Conservation (phyloP, 2,113 vertebrate genomes). For the Girardinichthys multiradiatus region DNA sequence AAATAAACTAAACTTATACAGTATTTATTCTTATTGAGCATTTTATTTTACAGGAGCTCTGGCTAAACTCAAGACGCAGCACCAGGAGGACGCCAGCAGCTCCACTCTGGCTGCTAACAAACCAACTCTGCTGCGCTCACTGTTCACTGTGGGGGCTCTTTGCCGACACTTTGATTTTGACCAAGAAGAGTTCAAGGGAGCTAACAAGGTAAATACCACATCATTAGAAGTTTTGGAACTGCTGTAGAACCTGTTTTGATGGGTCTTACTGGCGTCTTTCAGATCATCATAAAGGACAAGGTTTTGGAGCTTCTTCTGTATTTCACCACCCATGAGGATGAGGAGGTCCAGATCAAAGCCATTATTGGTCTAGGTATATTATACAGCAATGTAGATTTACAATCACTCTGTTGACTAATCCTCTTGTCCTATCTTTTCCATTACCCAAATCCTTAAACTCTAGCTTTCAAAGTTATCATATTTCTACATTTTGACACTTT, state of each 20-base stretch:
- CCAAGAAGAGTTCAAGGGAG: constrained; percentile 96
- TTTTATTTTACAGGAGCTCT: constrained; percentile 84
- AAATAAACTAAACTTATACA: not conserved
- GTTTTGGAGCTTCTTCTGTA: constrained; percentile 96
- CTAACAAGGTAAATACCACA: constrained; percentile 87
- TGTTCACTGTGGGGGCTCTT: constrained; percentile 96
- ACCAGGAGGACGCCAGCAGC: constrained; percentile 93
- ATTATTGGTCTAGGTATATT: constrained; percentile 94
- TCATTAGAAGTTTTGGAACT: not conserved
- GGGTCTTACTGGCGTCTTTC: not conserved
- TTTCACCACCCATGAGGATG: constrained; percentile 96
- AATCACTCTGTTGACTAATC: too few relatives aligned
- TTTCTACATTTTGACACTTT: not conserved
- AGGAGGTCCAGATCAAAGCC: constrained; percentile 98
- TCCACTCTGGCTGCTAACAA: constrained; percentile 90
- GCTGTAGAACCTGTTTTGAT: not conserved
- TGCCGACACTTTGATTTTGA: constrained; percentile 98
- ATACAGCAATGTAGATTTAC: not conserved
- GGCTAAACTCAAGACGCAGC: constrained; percentile 94
- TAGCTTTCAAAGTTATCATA: not conserved
- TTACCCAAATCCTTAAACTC: not conserved
- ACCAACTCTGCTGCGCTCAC: constrained; percentile 93
- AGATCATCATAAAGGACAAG: constrained; percentile 99
- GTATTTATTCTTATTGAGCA: not conserved
- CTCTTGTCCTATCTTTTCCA: too few relatives aligned